Percentiles rank a stretch among this genome's conserved stretches.
Conservation (phyloP, 2,113 vertebrate genomes). For the Engystomops pustulosus region DNA sequence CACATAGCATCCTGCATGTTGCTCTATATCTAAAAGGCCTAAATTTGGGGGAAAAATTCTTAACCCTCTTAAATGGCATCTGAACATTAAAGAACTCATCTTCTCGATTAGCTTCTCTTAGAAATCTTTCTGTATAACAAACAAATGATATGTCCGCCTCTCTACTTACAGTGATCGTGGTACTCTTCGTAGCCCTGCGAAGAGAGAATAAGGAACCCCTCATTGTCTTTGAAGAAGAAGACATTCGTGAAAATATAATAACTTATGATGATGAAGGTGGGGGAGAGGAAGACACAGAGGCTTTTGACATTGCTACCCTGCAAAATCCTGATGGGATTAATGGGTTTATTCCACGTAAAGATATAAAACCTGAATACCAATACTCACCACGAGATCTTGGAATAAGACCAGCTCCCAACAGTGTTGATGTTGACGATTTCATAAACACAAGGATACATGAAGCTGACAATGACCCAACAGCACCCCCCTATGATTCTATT, state of each 20-base stretch:
- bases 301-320: constrained; percentile 93
- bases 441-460: constrained; percentile 94
- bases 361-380: constrained; percentile 96
- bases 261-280: constrained; percentile 97
- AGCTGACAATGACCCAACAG: constrained; percentile 91
- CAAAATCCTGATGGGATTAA: constrained; percentile 97
- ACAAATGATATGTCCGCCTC: constrained; percentile 5
- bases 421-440: constrained; percentile 96
- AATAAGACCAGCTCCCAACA: constrained; percentile 83
- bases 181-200: constrained; percentile 93
- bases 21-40: too few relatives aligned
- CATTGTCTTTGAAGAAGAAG: constrained; percentile 96
- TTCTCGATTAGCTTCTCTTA: not conserved
- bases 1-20: too few relatives aligned
- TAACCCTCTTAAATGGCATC: not conserved
- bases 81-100: not conserved
- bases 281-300: too few relatives aligned
- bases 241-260: constrained; percentile 97
- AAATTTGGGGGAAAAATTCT: not conserved
- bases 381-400: constrained; percentile 84
- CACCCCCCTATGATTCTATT: constrained; percentile 97
- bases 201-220: constrained; percentile 96
- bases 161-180: constrained; percentile 81
- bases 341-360: constrained; percentile 94
- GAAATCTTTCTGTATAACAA: not conserved